Percentiles rank a stretch among this genome's conserved stretches.
phyloP scores from a whole-genome alignment of 2,797 vertebrate species.

The Pogonophryne albipinna region DNA sequence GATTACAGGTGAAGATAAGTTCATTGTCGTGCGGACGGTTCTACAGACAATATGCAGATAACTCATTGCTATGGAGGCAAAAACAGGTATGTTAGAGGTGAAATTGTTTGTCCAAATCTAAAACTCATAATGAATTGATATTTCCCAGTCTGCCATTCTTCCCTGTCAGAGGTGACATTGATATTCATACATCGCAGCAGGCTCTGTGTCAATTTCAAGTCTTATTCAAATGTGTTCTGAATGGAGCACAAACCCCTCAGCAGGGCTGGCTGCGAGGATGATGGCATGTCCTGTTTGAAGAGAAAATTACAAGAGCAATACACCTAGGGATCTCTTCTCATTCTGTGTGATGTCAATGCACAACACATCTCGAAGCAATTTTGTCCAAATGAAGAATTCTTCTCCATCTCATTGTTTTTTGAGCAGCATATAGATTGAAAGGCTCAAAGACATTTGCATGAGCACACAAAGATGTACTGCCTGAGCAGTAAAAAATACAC shows the following conservation, averaged over 20 bases:
- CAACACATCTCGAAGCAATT: conserved; percentile 56
- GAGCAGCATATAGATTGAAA: conserved; percentile 17
- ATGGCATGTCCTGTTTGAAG: conserved; percentile 76
- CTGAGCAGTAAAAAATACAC: conserved; percentile 24
- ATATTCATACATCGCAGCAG: conserved; percentile 82
- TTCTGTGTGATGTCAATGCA: conserved; percentile 63
- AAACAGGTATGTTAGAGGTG: conserved; percentile 50
- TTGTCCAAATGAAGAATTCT: conserved; percentile 56
- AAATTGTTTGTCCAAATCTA: conserved; percentile 65
- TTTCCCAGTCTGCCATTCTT: conserved; percentile 61
- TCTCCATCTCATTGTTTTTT: conserved; percentile 30
- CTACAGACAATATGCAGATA: conserved; percentile 23
- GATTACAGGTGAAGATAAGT: conserved; percentile 56
- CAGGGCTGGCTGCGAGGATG: conserved; percentile 70
- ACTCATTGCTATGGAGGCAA: not conserved
- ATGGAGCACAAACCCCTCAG: conserved; percentile 68
- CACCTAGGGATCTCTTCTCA: conserved; percentile 65
- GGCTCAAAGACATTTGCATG: conserved; percentile 20
- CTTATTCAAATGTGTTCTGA: conserved; percentile 80
- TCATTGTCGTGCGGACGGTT: conserved; percentile 22
- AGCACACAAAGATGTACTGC: conserved; percentile 22
- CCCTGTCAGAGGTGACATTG: conserved; percentile 79
- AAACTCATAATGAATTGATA: conserved; percentile 75
- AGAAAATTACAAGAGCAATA: conserved; percentile 78
- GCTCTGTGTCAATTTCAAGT: conserved; percentile 73